Evolutionary conservation across 2,113 vertebrate species (phyloP).

Genomic region (Cyprinodon brontotheroides): DNA sequence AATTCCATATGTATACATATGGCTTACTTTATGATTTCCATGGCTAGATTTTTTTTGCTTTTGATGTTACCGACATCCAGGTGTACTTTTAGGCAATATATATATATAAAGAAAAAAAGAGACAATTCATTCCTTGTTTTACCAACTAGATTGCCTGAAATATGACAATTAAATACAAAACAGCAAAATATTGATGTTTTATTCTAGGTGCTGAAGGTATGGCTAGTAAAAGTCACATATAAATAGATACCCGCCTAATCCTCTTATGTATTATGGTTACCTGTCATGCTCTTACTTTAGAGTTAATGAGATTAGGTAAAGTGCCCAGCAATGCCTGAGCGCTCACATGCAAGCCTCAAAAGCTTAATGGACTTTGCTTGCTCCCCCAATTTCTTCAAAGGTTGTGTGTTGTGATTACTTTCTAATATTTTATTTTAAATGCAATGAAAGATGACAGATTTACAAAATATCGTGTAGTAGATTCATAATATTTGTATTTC

Average conservation of each 20-base stretch:
- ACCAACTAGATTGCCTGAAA: too few species aligned
- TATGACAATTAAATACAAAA: too few species aligned
- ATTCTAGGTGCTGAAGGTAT: slow-evolving; percentile 1
- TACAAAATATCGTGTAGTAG: not conserved
- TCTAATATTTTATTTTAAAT: not conserved
- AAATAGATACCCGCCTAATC: slow-evolving; percentile 52
- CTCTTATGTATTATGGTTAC: slow-evolving; percentile 34
- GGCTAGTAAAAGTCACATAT: slow-evolving; percentile 4
- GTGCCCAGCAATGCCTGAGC: slow-evolving; percentile 33
- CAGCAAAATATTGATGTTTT: too few species aligned
- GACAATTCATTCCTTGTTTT: too few species aligned
- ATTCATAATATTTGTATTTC: too few species aligned
- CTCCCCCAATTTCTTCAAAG: not conserved
- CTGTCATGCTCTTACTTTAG: slow-evolving; percentile 42
- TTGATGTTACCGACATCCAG: too few species aligned
- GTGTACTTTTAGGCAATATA: too few species aligned
- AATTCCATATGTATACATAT: too few species aligned
- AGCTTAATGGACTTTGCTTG: not conserved
- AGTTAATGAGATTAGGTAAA: slow-evolving; percentile 56
- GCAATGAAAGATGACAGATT: not conserved
- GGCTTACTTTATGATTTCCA: too few species aligned
- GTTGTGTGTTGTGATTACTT: not conserved
- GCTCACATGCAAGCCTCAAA: slow-evolving; percentile 13
- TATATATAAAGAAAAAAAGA: too few species aligned
- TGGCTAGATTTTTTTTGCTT: too few species aligned